Evolutionary conservation across 2,888 invertebrate species (phyloP).

Genomic region (Gastracanthus pulcherrimus): DNA sequence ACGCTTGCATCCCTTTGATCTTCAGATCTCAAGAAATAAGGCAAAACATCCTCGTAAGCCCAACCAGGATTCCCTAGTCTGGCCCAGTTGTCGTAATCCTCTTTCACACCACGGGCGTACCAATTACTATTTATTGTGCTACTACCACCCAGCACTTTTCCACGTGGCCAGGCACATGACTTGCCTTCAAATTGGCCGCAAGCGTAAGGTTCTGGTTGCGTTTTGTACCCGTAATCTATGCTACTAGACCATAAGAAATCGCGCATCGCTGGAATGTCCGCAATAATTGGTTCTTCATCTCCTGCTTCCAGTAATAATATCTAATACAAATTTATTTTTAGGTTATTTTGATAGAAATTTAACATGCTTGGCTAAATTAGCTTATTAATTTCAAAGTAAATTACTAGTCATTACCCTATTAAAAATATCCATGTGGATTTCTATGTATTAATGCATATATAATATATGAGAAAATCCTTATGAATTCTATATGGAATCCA

Average conservation of each 20-base stretch:
- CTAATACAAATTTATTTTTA: background rate
- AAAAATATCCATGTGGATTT: too few species aligned
- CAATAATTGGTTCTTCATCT: constrained; percentile 52
- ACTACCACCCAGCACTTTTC: constrained; percentile 4
- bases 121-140: background rate
- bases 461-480: too few species aligned
- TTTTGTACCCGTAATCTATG: background rate
- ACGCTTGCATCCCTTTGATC: constrained; percentile 50
- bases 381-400: too few species aligned
- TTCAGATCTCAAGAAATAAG: background rate
- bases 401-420: too few species aligned
- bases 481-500: too few species aligned
- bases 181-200: background rate
- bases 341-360: too few species aligned
- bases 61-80: constrained; percentile 7
- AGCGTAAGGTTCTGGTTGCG: background rate
- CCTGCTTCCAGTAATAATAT: constrained; percentile 5
- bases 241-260: background rate
- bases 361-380: too few species aligned
- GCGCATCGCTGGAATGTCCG: background rate
- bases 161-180: constrained; percentile 16
- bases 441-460: too few species aligned
- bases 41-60: background rate
- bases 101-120: background rate
- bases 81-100: constrained; percentile 45